Evolutionary conservation across 1,140 invertebrate species (phyloP), one percentile per base, ranked within the genome.

Genomic region (Tribolium castaneum): DNA sequence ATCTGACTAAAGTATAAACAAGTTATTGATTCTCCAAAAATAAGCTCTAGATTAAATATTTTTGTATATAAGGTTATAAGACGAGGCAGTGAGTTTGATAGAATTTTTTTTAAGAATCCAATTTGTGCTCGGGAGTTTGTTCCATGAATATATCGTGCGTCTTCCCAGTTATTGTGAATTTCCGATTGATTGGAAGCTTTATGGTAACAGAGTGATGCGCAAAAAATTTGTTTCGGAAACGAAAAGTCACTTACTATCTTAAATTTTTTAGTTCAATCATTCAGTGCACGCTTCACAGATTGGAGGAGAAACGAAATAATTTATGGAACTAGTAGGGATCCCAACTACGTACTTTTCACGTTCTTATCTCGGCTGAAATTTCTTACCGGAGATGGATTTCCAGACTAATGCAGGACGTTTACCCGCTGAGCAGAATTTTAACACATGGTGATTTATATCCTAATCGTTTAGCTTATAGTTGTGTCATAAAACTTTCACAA

Each of bases 161-260:
- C 71, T 66, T 14, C 45, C 71, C 70, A 25, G 71, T 78, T 78
- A 78, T 78, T 75, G 77, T 75, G 56, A 78, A 78, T 78, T 78
- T 78, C 77, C 77, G 50, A 78, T 78, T 78, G 77, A 78, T 78
- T 70, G 77, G 62, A 62, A 62, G 72, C 56, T 70, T 75, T 78
- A 59, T 78, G 50, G 6, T 74, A 50, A 52, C 49, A 66, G 16
- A 19, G 70, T 78, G 70, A 78, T 78, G 70, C 54, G 77, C 45
- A 39, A 66, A 56, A 78, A 78, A 78, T 78, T 78, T 78, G 49
- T 62, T 74, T 77, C 70, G 45, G 34, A 51, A 56, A 77, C 51
- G 34, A 51, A 19, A 56, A 77, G 75, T 66, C 30, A 77, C 56
- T 62, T 45, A 45, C 45, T 54, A 77, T 52, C 59, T 19, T 70